Percentiles rank a stretch among this genome's conserved stretches.
phyloP scores from a whole-genome alignment of 2,888 invertebrate species.

The Dichetophora obliterata region DNA sequence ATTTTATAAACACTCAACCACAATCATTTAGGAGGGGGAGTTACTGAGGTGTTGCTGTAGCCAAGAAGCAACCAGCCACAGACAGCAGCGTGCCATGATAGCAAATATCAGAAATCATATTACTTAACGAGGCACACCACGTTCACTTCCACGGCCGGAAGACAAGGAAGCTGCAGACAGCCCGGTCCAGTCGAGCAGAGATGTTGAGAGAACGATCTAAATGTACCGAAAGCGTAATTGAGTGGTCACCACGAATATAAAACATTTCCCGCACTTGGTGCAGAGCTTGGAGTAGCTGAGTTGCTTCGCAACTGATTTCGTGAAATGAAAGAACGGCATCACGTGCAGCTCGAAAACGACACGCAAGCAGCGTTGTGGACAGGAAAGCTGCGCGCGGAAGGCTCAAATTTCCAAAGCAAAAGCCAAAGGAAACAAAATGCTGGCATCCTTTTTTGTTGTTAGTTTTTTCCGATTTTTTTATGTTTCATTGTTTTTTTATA shows the following conservation, averaged over 20 bases:
- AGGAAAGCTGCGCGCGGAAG: constrained; percentile 10
- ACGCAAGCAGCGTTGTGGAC: constrained; percentile 47
- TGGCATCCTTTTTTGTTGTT: neutral
- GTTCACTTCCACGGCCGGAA: too few relatives aligned
- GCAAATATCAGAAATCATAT: constrained; percentile 39
- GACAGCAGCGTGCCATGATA: neutral
- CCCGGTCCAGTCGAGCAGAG: neutral
- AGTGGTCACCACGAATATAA: constrained; percentile 38
- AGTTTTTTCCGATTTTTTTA: neutral
- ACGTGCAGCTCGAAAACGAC: constrained; percentile 52
- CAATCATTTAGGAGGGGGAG: neutral
- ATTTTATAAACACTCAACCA: neutral
- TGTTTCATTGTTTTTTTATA: neutral
- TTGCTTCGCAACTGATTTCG: constrained; percentile 14
- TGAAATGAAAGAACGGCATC: constrained; percentile 43
- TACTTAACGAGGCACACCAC: constrained; percentile 24
- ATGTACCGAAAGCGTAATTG: constrained; percentile 36
- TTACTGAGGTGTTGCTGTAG: neutral
- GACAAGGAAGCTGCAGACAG: too few relatives aligned
- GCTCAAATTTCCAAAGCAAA: constrained; percentile 31
- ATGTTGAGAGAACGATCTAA: constrained; percentile 14
- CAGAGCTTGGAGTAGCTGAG: neutral
- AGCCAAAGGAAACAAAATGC: constrained; percentile 8
- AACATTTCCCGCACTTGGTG: constrained; percentile 23
- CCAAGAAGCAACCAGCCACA: too few relatives aligned